Percentiles rank a stretch among this genome's conserved stretches.
Evolutionary conservation across 2,888 invertebrate genomes (phyloP).

Genomic region (Lepidocyrtoides sp.): DNA sequence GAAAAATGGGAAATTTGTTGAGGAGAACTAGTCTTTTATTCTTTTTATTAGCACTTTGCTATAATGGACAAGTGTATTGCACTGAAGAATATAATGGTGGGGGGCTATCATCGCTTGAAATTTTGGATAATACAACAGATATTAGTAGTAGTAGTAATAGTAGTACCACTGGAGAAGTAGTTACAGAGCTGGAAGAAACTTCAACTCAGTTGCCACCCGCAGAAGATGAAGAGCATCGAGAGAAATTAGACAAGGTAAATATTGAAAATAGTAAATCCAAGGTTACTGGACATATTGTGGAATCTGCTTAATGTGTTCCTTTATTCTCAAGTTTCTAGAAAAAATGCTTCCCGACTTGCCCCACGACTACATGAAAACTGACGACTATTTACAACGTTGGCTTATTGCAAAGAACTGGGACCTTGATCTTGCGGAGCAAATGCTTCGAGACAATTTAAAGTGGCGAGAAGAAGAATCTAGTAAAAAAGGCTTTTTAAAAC

Average conservation of each 20-base stretch:
- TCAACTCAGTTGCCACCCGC: not conserved
- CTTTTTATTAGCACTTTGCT: not conserved
- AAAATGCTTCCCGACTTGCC: not conserved
- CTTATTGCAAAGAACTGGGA: not conserved
- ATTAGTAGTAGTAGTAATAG: not conserved
- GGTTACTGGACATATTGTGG: too few species aligned
- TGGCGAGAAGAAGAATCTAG: conserved; percentile 34
- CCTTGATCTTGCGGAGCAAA: conserved; percentile 4
- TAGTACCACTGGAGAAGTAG: not conserved
- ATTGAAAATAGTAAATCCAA: too few species aligned
- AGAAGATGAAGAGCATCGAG: not conserved
- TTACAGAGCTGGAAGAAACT: not conserved
- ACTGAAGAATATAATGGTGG: not conserved
- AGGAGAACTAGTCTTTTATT: not conserved
- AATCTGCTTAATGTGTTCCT: too few species aligned
- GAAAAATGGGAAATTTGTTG: not conserved
- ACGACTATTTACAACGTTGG: conserved; percentile 11
- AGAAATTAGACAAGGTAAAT: not conserved
- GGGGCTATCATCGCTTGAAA: not conserved
- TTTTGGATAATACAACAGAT: not conserved
- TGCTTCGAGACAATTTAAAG: conserved; percentile 4
- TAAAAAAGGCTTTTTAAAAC: too few species aligned
- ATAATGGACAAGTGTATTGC: not conserved
- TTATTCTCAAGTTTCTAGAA: conserved; percentile 11
- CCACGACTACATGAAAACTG: conserved; percentile 32